Conservation (phyloP, 2,797 vertebrate species). For the Rhinogobio ventralis region DNA sequence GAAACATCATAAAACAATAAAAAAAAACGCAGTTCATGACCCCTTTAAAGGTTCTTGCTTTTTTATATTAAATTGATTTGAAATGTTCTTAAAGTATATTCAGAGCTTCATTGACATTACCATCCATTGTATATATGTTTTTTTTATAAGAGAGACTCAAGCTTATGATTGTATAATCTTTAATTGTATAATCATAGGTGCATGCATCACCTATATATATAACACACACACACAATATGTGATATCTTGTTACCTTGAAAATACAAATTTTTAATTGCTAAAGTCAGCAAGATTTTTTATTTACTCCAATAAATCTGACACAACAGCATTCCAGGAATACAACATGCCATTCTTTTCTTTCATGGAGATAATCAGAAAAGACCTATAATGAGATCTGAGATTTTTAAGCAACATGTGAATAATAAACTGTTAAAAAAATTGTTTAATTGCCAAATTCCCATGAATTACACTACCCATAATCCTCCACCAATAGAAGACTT, state of each 20-base stretch:
- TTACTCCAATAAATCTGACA: not conserved
- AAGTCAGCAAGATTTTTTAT: not conserved
- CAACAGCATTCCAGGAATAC: not conserved
- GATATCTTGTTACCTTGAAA: not conserved
- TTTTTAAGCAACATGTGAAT: not conserved
- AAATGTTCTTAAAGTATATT: not conserved
- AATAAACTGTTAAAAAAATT: not conserved
- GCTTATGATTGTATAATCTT: not conserved
- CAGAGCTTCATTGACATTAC: not conserved
- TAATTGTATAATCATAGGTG: not conserved
- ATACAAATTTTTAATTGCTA: not conserved
- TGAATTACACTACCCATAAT: not conserved
- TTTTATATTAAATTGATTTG: not conserved
- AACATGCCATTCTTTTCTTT: not conserved
- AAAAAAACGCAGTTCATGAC: no score
- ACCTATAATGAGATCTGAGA: not conserved
- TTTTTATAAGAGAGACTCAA: not conserved
- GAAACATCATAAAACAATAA: no score
- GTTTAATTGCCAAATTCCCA: not conserved
- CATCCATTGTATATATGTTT: not conserved
- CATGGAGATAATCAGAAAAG: not conserved
- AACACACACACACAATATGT: not conserved
- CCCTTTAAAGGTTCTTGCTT: conserved; percentile 8
- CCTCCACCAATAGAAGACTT: not conserved
- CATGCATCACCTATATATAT: not conserved